A percentile compares a stretch with the other conserved stretches of the same genome.
Evolutionary conservation across 92 coral and sea anemone genomes (phyloP).

Genomic region (Parazoanthus swiftii): DNA sequence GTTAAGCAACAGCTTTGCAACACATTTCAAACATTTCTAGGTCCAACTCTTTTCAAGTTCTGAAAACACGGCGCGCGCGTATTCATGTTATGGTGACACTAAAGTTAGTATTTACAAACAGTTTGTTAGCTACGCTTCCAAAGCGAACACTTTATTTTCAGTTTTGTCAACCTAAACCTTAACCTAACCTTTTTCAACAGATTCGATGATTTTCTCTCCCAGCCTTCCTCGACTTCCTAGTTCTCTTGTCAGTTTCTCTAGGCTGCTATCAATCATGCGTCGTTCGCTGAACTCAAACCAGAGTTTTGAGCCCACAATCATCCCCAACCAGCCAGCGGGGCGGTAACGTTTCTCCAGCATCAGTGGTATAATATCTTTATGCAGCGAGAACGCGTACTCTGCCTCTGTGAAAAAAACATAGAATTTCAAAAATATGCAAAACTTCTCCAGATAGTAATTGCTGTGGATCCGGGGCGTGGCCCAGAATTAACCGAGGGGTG

Average conservation of each 20-base stretch:
- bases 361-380: constrained; percentile 74
- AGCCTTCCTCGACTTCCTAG: constrained; percentile 66
- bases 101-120: not conserved
- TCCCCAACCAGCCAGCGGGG: constrained; percentile 90
- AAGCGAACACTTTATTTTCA: not conserved
- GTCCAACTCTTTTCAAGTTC: not conserved
- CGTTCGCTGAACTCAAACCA: constrained; percentile 79
- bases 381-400: constrained; percentile 79
- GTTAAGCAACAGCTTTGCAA: no score
- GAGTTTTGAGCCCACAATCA: constrained; percentile 81
- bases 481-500: no score
- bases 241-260: constrained; percentile 65
- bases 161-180: not conserved
- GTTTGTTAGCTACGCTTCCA: not conserved
- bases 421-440: not conserved
- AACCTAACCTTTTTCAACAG: constrained; percentile 3
- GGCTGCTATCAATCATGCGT: constrained; percentile 53
- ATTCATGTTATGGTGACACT: not conserved
- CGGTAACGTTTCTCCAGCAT: constrained; percentile 77
- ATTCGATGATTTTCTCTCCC: constrained; percentile 18
- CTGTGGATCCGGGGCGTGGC: no score
- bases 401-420: constrained; percentile 58
- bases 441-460: no score
- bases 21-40: not conserved
- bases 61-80: not conserved